Evolutionary conservation across 2,113 vertebrate genomes (phyloP), one percentile per base, ranked within the genome.

Genomic region (Prochilodus magdalenae): DNA sequence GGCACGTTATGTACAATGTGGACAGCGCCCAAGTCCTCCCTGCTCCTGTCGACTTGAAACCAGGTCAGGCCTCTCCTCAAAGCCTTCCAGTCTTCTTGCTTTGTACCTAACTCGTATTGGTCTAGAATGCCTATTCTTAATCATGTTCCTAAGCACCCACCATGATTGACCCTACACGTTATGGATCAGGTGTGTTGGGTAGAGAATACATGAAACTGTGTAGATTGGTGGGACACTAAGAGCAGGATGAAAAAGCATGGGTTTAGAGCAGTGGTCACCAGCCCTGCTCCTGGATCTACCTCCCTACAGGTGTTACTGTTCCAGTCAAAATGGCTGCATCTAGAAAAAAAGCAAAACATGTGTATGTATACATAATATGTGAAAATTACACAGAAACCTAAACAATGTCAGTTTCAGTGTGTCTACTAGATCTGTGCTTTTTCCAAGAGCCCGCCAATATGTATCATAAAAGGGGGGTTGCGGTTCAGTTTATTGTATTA

Each of bases 11-110:
- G 51, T 93, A 93, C 11, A 89, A 91, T 26, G 80, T 88, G 90
- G 95, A 96, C 91, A 93, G 79, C 88, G 12, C 91, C 85, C 94
- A 88, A 65, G 90, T 90, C 57, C 87, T 86, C 86, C 62, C 91
- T 30, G 72, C 86, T 26, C 72, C 91, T 66, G 88, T 91, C 29
- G 88, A 91, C 91, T 92, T 92, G 85, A 97, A 94, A 91, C 91
- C 91, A 96, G 96, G 96, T 96, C 89, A 90, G 96, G 94, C n/a
- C 72, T 76, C 66, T 57, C 22, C 26, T 67, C 12, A 16, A 24
- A 27, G 29, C 27, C 24, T 66, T 65, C 60, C 14, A 63, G 30
- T 15, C 36, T 29, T 73, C 10, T 60, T n/a, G 13, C 10, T 24
- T 60, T 12, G 12, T 12, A 20, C 14, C 18, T 22, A 18, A 4